phyloP scores from a whole-genome alignment of 1,140 invertebrate genomes.

The Cataglyphis hispanica region DNA sequence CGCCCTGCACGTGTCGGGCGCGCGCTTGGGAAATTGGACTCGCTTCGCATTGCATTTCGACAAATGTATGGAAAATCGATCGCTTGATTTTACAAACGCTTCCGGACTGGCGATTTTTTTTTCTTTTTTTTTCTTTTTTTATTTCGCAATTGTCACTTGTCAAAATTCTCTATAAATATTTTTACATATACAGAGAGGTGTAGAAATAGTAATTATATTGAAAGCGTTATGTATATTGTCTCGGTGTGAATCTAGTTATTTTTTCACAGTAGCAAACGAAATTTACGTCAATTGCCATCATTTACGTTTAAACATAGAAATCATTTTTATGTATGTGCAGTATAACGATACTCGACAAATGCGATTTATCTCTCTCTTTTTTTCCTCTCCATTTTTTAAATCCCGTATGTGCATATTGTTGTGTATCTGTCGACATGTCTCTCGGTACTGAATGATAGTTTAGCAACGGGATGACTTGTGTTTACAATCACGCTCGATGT shows the following conservation, averaged over 20 bases:
- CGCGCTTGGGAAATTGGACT: constrained; percentile 69
- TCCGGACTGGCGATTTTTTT: background rate
- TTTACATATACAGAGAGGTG: background rate
- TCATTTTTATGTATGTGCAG: background rate
- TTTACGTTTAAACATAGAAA: constrained; percentile 1
- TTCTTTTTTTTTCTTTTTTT: background rate
- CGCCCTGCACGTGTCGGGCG: constrained; percentile 29
- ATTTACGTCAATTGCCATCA: background rate
- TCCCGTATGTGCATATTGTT: constrained; percentile 24
- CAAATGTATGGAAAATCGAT: background rate
- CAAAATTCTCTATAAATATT: background rate
- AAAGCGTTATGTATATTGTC: too few species aligned
- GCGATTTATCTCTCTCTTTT: constrained; percentile 27
- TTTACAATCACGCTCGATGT: constrained; percentile 52
- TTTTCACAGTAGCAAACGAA: background rate
- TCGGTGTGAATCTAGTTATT: background rate
- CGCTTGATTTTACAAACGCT: background rate
- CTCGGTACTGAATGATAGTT: constrained; percentile 48
- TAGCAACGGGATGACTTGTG: constrained; percentile 37
- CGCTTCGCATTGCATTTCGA: constrained; percentile 33
- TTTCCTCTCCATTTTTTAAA: constrained; percentile 14
- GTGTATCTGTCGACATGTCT: constrained; percentile 31
- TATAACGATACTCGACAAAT: constrained; percentile 22
- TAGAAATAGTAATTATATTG: background rate
- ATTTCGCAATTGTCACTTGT: background rate